Conservation (phyloP, 2,113 vertebrate species). For the Ceyx melanurus region DNA sequence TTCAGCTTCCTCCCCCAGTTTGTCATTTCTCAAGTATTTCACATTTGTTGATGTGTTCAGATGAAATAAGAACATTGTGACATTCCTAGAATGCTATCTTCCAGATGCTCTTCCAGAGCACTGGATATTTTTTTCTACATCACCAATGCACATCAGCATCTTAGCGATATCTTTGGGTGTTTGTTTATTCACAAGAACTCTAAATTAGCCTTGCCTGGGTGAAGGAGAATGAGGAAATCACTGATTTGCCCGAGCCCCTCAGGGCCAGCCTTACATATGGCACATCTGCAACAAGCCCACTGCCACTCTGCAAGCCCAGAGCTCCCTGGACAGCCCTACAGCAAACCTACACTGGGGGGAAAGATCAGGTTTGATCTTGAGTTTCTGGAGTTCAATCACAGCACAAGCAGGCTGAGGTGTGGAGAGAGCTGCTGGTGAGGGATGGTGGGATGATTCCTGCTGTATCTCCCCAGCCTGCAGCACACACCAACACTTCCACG, state of each 20-base stretch:
- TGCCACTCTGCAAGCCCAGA: neutral
- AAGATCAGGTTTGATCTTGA: neutral
- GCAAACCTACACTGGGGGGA: neutral
- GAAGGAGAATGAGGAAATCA: neutral
- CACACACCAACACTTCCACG: neutral
- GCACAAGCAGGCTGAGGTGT: neutral
- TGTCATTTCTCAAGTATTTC: conserved; percentile 31
- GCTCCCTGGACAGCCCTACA: neutral
- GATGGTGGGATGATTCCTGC: neutral
- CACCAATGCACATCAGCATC: neutral
- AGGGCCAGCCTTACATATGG: neutral
- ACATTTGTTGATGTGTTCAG: neutral
- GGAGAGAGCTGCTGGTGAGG: neutral
- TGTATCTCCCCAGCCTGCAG: neutral
- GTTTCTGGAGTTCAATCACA: neutral
- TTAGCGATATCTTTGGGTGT: neutral
- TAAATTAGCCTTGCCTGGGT: neutral
- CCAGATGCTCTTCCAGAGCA: conserved; percentile 22
- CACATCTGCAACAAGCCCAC: neutral
- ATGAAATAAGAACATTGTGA: neutral
- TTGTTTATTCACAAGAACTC: neutral
- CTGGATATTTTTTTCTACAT: neutral
- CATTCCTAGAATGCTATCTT: neutral
- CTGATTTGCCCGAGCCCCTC: neutral
- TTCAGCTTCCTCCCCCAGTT: neutral